Evolutionary conservation across 2,113 vertebrate genomes (phyloP).

Genomic region (Strix aluco): DNA sequence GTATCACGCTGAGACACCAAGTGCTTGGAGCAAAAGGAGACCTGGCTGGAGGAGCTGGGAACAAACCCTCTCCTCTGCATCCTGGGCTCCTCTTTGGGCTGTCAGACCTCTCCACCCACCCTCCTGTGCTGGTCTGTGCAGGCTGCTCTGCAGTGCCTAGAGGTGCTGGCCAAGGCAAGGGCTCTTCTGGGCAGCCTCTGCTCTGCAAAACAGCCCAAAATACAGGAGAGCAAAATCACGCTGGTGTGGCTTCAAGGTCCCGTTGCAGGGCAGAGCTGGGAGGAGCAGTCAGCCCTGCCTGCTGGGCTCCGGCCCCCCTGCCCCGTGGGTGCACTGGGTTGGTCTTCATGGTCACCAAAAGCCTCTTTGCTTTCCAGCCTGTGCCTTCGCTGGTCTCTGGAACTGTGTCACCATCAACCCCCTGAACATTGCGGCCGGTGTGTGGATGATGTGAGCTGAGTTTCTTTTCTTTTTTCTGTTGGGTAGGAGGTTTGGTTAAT

Average conservation of each 20-base stretch:
- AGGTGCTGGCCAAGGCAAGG: background rate
- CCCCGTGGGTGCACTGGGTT: accelerated
- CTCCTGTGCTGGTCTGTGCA: background rate
- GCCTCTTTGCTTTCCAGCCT: slow-evolving; percentile 76
- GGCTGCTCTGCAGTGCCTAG: background rate
- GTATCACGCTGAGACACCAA: background rate
- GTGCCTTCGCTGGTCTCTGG: slow-evolving; percentile 88
- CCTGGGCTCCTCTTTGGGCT: background rate
- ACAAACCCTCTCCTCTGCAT: background rate
- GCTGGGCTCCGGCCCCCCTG: accelerated
- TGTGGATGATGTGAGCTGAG: slow-evolving; percentile 97
- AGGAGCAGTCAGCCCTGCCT: background rate
- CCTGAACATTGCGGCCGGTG: slow-evolving; percentile 92
- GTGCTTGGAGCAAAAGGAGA: background rate
- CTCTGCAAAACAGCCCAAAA: background rate
- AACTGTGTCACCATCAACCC: slow-evolving; percentile 94
- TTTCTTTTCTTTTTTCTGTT: background rate
- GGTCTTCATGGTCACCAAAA: background rate
- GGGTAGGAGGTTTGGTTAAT: background rate
- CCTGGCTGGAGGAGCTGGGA: background rate
- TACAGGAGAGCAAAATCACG: accelerated
- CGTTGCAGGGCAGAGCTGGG: background rate
- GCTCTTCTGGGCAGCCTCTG: background rate
- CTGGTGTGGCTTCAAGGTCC: background rate
- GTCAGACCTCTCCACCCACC: background rate